Percentiles rank a stretch among this genome's conserved stretches.
Evolutionary conservation across 2,888 invertebrate genomes (phyloP).

Genomic region (Ecliptopera silaceata): DNA sequence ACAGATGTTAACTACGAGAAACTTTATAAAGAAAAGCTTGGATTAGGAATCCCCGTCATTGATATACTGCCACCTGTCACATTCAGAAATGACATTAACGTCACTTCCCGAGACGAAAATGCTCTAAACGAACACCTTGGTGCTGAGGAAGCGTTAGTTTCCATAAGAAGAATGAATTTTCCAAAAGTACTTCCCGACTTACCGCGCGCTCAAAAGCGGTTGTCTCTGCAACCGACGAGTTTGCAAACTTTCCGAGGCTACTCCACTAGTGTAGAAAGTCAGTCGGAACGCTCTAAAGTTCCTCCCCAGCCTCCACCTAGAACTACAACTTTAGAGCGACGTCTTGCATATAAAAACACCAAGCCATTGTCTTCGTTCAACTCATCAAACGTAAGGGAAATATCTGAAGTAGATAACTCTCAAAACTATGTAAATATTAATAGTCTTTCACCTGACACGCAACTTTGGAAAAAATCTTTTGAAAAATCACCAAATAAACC

Average conservation of each 20-base stretch:
- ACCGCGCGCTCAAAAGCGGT: constrained; percentile 83
- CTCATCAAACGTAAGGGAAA: constrained; percentile 50
- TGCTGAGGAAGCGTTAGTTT: constrained; percentile 87
- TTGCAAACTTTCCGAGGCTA: constrained; percentile 69
- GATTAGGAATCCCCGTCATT: constrained; percentile 49
- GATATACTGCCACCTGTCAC: constrained; percentile 72
- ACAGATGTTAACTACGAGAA: constrained; percentile 81
- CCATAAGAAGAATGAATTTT: constrained; percentile 90
- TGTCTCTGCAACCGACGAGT: constrained; percentile 84
- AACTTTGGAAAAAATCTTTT: constrained; percentile 49
- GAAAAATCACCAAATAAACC: constrained; percentile 48
- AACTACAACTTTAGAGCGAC: constrained; percentile 86
- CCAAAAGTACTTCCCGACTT: constrained; percentile 94
- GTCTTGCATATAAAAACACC: constrained; percentile 70
- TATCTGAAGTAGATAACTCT: constrained; percentile 42
- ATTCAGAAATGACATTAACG: constrained; percentile 86
- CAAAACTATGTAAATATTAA: constrained; percentile 73
- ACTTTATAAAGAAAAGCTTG: constrained; percentile 59
- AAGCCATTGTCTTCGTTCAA: constrained; percentile 72
- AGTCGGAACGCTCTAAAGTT: constrained; percentile 65
- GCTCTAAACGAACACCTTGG: constrained; percentile 70
- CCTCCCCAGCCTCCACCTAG: constrained; percentile 90
- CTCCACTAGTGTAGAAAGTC: constrained; percentile 55
- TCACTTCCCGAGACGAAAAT: constrained; percentile 87
- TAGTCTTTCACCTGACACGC: constrained; percentile 47